Evolutionary conservation across 2,888 invertebrate genomes (phyloP).

Genomic region (Syritta pipiens): DNA sequence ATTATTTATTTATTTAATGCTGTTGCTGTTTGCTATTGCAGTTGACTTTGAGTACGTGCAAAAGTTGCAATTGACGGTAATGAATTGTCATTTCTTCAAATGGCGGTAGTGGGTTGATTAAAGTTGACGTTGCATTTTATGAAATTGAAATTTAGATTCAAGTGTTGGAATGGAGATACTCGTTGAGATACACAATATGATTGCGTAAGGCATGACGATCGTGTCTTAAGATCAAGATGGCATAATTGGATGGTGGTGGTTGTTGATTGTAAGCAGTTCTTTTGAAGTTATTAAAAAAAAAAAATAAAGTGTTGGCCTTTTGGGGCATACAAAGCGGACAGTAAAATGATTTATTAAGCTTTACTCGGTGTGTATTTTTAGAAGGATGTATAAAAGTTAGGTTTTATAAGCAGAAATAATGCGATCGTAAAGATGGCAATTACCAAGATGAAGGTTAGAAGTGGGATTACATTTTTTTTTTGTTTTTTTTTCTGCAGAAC

Average conservation of each 20-base stretch:
- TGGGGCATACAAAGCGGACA: background rate
- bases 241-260: slow-evolving; percentile 1
- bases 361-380: background rate
- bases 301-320: background rate
- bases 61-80: slow-evolving; percentile 18
- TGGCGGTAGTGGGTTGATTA: background rate
- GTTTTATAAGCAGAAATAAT: slow-evolving; percentile 9
- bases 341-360: slow-evolving; percentile 20
- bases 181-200: too few relatives aligned
- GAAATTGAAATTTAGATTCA: slow-evolving; percentile 15
- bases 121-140: slow-evolving; percentile 18
- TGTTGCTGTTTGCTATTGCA: background rate
- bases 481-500: too few relatives aligned
- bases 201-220: slow-evolving; percentile 10
- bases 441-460: background rate
- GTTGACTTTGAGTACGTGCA: slow-evolving; percentile 2
- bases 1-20: slow-evolving; percentile 51
- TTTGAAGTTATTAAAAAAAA: slow-evolving; percentile 15
- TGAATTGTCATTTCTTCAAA: slow-evolving; percentile 52
- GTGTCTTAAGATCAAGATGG: background rate
- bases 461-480: background rate
- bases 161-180: background rate
- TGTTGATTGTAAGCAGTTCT: background rate
- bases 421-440: background rate
- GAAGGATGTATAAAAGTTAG: background rate